phyloP scores from a whole-genome alignment of 2,888 invertebrate genomes.

The Leistus spinibarbis region DNA sequence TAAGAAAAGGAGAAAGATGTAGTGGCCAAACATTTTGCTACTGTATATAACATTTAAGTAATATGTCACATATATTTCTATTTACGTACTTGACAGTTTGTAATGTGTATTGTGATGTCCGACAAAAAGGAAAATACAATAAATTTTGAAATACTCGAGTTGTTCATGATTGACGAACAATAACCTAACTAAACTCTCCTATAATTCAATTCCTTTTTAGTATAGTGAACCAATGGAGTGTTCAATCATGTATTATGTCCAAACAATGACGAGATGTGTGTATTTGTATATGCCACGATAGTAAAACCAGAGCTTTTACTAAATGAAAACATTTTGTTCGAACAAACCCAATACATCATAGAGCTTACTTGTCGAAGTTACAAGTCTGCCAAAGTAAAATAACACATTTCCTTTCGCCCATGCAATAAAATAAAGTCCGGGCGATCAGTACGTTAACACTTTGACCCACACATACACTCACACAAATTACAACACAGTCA shows the following conservation, averaged over 20 bases:
- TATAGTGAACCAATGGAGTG: background rate
- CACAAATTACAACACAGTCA: background rate
- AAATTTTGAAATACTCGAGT: conserved; percentile 35
- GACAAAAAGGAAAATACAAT: conserved; percentile 39
- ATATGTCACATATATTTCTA: conserved; percentile 40
- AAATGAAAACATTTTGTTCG: conserved; percentile 37
- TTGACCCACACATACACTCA: conserved; percentile 1
- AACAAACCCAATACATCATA: conserved; percentile 35
- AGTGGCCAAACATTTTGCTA: conserved; percentile 40
- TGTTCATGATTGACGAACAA: background rate
- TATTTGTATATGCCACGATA: conserved; percentile 14
- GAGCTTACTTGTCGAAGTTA: conserved; percentile 36
- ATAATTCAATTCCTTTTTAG: background rate
- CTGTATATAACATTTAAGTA: conserved; percentile 39
- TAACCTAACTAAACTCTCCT: background rate
- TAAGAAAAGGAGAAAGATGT: conserved; percentile 14
- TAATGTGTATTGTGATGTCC: conserved; percentile 40
- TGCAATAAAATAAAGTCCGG: background rate
- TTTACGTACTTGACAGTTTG: conserved; percentile 40
- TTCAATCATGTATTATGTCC: conserved; percentile 13
- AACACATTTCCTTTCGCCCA: conserved; percentile 14
- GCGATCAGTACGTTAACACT: background rate
- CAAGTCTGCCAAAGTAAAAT: conserved; percentile 24
- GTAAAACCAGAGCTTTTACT: conserved; percentile 36
- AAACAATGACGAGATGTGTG: conserved; percentile 18